Percentiles rank a stretch among this genome's conserved stretches.
These are phyloP conservation scores for Pomatorhinus ruficollis DNA, from an alignment of 2,113 vertebrate genomes.

Conservation along the genomic window DNA sequence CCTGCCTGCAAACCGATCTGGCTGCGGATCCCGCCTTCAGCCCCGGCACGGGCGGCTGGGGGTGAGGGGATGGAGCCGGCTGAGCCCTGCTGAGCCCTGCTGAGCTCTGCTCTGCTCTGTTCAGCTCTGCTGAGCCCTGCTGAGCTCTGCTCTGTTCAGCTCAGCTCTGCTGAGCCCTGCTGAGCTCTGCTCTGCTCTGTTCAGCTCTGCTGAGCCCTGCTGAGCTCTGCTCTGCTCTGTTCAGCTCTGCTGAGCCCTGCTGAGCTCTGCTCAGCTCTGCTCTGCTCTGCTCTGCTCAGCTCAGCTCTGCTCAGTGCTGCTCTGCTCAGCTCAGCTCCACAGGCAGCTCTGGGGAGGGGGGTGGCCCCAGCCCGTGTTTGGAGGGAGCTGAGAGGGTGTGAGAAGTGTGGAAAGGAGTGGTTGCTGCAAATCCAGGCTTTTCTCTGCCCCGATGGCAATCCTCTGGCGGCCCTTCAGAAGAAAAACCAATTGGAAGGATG, in stretches of 20 bases:
- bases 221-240: too few relatives aligned
- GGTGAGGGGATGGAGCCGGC: too few relatives aligned
- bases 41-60: rapidly evolving
- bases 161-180: too few relatives aligned
- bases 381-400: background rate
- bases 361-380: background rate
- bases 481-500: background rate
- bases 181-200: too few relatives aligned
- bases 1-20: background rate
- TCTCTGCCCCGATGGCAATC: background rate
- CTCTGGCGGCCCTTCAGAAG: background rate
- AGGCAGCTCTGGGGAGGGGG: background rate
- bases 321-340: background rate
- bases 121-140: too few relatives aligned
- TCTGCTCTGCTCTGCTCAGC: too few relatives aligned
- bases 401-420: background rate
- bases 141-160: background rate
- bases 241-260: background rate
- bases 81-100: background rate
- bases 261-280: too few relatives aligned
- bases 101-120: background rate
- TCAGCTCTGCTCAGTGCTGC: too few relatives aligned
- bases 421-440: background rate
- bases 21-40: background rate
- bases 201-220: background rate